Conservation (phyloP, 2,797 vertebrate species). For the Sternarchorhynchus goeldii region DNA sequence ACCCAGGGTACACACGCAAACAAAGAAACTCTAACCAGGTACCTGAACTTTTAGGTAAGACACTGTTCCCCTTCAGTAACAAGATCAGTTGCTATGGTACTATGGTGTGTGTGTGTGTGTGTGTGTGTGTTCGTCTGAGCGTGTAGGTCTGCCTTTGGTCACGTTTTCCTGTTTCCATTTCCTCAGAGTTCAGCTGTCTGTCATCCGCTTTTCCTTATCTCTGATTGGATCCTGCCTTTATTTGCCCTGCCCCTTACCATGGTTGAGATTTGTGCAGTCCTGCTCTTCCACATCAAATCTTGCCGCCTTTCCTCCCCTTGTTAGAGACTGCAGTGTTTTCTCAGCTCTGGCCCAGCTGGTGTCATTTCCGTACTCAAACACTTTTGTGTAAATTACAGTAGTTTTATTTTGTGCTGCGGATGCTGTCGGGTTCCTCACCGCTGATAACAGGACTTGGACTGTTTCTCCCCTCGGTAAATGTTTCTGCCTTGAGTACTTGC, state of each 20-base stretch:
- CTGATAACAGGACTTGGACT: constrained; percentile 17
- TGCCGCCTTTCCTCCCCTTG: neutral
- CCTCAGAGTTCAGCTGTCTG: constrained; percentile 1
- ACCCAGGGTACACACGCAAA: too few relatives aligned
- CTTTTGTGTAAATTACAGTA: constrained; percentile 19
- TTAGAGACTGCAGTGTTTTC: neutral
- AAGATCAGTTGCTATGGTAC: constrained; percentile 66
- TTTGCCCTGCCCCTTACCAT: neutral
- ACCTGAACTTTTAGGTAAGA: constrained; percentile 55
- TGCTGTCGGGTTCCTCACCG: constrained; percentile 2
- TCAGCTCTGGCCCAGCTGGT: neutral
- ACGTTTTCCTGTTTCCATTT: constrained; percentile 14
- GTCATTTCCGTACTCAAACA: constrained; percentile 17
- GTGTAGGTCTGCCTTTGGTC: constrained; percentile 24
- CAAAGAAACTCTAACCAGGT: constrained; percentile 58
- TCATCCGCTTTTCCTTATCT: constrained; percentile 2
- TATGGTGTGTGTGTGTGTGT: constrained; percentile 43
- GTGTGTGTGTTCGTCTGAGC: neutral
- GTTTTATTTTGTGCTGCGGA: constrained; percentile 27
- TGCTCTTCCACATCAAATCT: neutral
- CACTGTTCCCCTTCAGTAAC: constrained; percentile 56
- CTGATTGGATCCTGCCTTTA: neutral
- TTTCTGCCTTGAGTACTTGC: too few relatives aligned
- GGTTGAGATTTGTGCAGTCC: neutral
- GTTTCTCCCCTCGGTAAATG: neutral